Evolutionary conservation across 2,888 invertebrate species (phyloP), one percentile per base, ranked within the genome.

Genomic region (Anoncus sp.): DNA sequence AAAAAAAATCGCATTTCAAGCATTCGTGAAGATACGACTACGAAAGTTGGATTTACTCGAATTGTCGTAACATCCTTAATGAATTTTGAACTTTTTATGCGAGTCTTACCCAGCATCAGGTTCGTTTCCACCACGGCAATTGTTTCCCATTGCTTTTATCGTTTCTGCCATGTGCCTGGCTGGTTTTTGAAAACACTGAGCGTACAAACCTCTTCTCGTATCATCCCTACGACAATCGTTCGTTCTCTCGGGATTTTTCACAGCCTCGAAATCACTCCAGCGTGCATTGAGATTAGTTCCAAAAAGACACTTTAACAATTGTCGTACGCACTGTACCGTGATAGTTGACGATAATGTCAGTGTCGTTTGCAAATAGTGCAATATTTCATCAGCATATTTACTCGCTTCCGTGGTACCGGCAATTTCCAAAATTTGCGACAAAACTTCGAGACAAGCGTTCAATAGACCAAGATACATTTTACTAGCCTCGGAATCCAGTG

Each of bases 281-380:
- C 92, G 92, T 0, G 92, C 90, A 45, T 92, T 92, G 88, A 96
- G 93, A 89, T 97, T 96, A 0, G 96, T 96, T 1, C 95, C 94
- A 88, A 96, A 97, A 5, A 97, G 91, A 82, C 96, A 95, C 91
- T 96, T 95, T 0, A 95, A 85, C 3, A 96, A 92, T 89, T 97
- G 97, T 43, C 96, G 95, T 0, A 97, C 95, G 89, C 96, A 96
- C 76, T 94, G 93, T 0, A 97, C 94, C 0, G 96, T 94, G 5
- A 92, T 91, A 1, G 95, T 94, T 0, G 96, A 94, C 70, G 96
- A 95, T 43, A 96, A 87, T 10, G 93, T 92, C 88, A 97, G 94
- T 1, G 96, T 94, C 0, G 94, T 93, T 85, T 95, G 94, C 7
- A 97, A 92, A 87, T 97, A 97, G 83, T 92, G 93, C 0, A 98